Conservation (phyloP, 1,140 invertebrate genomes). For the Dolichoris vasculosae region DNA sequence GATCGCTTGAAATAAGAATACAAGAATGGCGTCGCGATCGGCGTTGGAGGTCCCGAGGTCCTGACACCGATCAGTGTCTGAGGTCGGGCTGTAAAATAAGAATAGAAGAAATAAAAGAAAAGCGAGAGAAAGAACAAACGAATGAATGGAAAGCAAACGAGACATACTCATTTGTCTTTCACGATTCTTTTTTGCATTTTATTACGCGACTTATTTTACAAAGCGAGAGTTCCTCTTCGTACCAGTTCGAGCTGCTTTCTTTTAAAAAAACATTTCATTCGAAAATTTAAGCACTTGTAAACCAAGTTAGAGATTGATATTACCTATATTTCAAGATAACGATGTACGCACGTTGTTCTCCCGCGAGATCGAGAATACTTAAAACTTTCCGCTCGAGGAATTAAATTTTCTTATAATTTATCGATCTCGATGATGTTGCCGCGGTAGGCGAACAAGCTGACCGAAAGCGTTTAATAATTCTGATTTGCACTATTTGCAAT, state of each 20-base stretch:
- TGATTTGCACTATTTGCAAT: too few relatives aligned
- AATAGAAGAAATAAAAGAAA: background rate
- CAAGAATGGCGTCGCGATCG: background rate
- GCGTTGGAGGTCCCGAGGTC: background rate
- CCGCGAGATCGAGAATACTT: background rate
- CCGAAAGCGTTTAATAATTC: too few relatives aligned
- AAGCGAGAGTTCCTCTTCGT: background rate
- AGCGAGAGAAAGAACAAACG: constrained; percentile 24
- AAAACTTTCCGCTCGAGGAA: too few relatives aligned
- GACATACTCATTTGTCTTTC: constrained; percentile 36
- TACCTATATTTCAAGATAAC: background rate
- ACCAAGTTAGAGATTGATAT: background rate
- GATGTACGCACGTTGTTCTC: background rate
- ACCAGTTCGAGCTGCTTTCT: too few relatives aligned
- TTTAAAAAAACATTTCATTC: background rate
- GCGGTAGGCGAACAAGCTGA: too few relatives aligned
- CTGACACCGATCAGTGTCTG: background rate
- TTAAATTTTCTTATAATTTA: too few relatives aligned
- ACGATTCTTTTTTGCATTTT: background rate
- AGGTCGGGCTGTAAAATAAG: background rate
- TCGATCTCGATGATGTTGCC: too few relatives aligned
- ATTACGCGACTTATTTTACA: background rate
- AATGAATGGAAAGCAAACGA: constrained; percentile 26
- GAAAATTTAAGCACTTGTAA: background rate
- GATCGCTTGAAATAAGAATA: background rate